Evolutionary conservation across 2,113 vertebrate genomes (phyloP).

Genomic region (Barnardius zonarius): DNA sequence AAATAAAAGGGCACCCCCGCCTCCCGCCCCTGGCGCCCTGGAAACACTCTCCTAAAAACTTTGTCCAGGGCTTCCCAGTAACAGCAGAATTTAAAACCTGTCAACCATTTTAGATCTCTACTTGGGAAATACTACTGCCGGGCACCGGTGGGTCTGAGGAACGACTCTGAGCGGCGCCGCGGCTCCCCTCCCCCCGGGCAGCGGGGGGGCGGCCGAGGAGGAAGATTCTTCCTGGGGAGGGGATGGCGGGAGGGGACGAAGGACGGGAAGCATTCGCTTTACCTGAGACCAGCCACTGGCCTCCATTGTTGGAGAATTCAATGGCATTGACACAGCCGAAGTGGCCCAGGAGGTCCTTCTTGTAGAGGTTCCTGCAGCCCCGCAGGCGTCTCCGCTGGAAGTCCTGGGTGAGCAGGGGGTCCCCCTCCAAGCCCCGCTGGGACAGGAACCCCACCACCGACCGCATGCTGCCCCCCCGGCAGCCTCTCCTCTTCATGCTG

Average conservation of each 20-base stretch:
- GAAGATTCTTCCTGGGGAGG: slow-evolving; percentile 1
- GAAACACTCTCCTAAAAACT: slow-evolving; percentile 39
- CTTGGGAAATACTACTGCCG: slow-evolving; percentile 26
- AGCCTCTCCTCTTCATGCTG: slow-evolving; percentile 83
- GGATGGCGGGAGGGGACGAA: slow-evolving; percentile 1
- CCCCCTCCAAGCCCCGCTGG: slow-evolving; percentile 86
- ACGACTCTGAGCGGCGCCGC: slow-evolving; percentile 25
- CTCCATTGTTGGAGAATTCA: slow-evolving; percentile 98
- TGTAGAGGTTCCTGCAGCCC: slow-evolving; percentile 93
- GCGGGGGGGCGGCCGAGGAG: not conserved
- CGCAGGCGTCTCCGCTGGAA: slow-evolving; percentile 92
- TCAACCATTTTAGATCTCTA: slow-evolving; percentile 78
- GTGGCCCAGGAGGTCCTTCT: slow-evolving; percentile 95
- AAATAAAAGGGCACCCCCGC: not conserved
- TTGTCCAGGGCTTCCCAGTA: not conserved
- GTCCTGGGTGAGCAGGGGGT: slow-evolving; percentile 91
- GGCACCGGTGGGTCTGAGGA: not conserved
- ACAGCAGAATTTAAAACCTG: slow-evolving; percentile 67
- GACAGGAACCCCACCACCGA: slow-evolving; percentile 94
- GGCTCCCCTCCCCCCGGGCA: slow-evolving; percentile 30
- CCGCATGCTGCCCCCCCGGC: slow-evolving; percentile 86
- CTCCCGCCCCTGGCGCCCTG: not conserved
- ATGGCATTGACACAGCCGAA: slow-evolving; percentile 99
- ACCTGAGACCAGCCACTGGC: slow-evolving; percentile 98
- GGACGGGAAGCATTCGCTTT: slow-evolving; percentile 61